These are phyloP conservation scores for Ara ararauna DNA, from an alignment of 2,797 vertebrate genomes.

Conservation along the genomic window DNA sequence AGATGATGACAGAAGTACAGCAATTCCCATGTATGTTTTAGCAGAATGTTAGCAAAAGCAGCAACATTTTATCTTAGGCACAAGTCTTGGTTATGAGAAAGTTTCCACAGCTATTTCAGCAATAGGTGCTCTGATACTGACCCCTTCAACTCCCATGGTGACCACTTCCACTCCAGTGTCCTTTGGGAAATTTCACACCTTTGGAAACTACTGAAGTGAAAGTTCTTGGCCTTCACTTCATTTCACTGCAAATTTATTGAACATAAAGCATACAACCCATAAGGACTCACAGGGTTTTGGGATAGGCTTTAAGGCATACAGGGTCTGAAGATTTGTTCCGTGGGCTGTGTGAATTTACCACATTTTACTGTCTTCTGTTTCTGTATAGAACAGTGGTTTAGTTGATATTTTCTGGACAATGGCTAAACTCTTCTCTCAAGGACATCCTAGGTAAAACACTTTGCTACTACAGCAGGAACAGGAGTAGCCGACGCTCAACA, in stretches of 20 bases:
- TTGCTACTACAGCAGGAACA: background rate
- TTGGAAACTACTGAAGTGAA: slow-evolving; percentile 32
- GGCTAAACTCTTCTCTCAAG: background rate
- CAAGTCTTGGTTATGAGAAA: background rate
- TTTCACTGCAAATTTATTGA: slow-evolving; percentile 7
- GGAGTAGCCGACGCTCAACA: background rate
- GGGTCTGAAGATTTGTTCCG: background rate
- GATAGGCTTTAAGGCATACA: background rate
- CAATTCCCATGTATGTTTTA: background rate
- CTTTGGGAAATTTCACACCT: slow-evolving; percentile 36
- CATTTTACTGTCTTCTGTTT: background rate
- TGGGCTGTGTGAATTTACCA: background rate
- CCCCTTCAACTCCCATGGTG: background rate
- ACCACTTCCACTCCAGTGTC: slow-evolving; percentile 8
- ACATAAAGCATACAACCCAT: background rate
- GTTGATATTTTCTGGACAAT: background rate
- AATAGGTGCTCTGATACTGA: background rate
- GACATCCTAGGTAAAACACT: background rate
- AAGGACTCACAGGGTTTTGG: background rate
- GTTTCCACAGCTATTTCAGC: slow-evolving; percentile 9
- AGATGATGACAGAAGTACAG: background rate
- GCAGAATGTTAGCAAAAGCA: slow-evolving; percentile 18
- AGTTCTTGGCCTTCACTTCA: background rate
- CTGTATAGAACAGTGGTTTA: background rate
- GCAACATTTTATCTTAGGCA: slow-evolving; percentile 6